A percentile compares a stretch with the other conserved stretches of the same genome.
Conservation (phyloP, 2,797 vertebrate species). For the Pipistrellus pipistrellus region DNA sequence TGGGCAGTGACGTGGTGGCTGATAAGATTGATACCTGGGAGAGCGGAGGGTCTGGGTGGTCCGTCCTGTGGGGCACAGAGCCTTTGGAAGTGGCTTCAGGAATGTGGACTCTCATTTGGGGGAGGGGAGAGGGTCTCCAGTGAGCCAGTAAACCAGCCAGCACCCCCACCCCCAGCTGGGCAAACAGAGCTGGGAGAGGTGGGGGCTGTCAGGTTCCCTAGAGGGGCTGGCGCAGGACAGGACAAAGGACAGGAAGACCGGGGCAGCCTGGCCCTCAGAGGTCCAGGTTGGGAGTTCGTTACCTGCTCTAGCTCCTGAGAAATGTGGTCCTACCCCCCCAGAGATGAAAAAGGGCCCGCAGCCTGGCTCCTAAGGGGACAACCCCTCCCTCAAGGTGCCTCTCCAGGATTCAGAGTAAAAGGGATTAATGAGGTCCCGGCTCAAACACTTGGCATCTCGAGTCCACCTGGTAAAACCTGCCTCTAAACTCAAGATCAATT, state of each 20-base stretch:
- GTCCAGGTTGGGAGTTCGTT: background rate
- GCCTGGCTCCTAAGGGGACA: constrained; percentile 7
- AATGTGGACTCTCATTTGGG: constrained; percentile 57
- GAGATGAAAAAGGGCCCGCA: constrained; percentile 46
- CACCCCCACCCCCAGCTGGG: constrained; percentile 68
- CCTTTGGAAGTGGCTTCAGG: constrained; percentile 63
- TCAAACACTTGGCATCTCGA: constrained; percentile 38
- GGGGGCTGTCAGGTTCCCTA: constrained; percentile 29
- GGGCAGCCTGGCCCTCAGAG: background rate
- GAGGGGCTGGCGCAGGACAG: background rate
- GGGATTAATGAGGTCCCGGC: constrained; percentile 42
- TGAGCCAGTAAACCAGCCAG: background rate
- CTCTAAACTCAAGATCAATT: constrained; percentile 57
- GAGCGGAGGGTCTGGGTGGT: constrained; percentile 49
- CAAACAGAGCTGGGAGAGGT: constrained; percentile 51
- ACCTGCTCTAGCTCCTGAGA: constrained; percentile 38
- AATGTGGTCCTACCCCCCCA: background rate
- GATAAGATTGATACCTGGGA: background rate
- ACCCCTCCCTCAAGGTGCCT: background rate
- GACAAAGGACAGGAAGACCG: constrained; percentile 42
- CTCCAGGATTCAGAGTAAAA: constrained; percentile 41
- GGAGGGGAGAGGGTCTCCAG: constrained; percentile 32
- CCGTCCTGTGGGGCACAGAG: background rate
- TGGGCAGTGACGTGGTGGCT: background rate
- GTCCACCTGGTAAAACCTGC: constrained; percentile 17